Conservation (phyloP, 2,113 vertebrate genomes). For the Hyla sarda region DNA sequence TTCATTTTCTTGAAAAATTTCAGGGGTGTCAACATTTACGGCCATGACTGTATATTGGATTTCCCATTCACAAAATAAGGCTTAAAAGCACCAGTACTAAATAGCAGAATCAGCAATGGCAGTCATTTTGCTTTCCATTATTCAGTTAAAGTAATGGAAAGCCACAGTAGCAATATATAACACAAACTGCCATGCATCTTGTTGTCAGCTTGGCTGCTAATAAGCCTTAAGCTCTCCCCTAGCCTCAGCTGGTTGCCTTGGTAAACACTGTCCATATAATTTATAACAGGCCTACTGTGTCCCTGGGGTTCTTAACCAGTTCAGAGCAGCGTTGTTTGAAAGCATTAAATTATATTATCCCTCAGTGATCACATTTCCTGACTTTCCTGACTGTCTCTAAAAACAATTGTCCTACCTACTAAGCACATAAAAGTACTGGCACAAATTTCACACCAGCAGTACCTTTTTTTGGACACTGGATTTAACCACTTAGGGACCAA, state of each 20-base stretch:
- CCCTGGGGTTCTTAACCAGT: conserved; percentile 51
- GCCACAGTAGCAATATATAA: conserved; percentile 53
- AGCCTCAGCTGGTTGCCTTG: conserved; percentile 56
- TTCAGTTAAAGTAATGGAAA: conserved; percentile 53
- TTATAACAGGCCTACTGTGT: conserved; percentile 52
- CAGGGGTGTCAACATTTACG: no score
- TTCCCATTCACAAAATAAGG: neutral
- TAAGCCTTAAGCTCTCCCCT: conserved; percentile 57
- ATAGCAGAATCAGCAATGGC: conserved; percentile 32
- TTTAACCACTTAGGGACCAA: no score
- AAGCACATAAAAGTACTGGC: neutral
- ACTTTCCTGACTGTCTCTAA: conserved; percentile 34
- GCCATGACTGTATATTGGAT: no score
- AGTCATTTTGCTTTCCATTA: conserved; percentile 22
- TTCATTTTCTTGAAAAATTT: no score
- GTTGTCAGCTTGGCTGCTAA: conserved; percentile 56
- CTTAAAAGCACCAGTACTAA: conserved; percentile 9
- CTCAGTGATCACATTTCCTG: conserved; percentile 43
- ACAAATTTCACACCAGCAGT: neutral
- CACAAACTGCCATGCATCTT: conserved; percentile 56
- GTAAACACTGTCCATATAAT: conserved; percentile 55
- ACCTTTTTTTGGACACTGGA: neutral
- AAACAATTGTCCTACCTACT: neutral
- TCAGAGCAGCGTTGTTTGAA: conserved; percentile 44
- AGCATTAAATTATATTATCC: conserved; percentile 43